Evolutionary conservation across 2,797 vertebrate species (phyloP).

Genomic region (Euphonia xanthogaster): DNA sequence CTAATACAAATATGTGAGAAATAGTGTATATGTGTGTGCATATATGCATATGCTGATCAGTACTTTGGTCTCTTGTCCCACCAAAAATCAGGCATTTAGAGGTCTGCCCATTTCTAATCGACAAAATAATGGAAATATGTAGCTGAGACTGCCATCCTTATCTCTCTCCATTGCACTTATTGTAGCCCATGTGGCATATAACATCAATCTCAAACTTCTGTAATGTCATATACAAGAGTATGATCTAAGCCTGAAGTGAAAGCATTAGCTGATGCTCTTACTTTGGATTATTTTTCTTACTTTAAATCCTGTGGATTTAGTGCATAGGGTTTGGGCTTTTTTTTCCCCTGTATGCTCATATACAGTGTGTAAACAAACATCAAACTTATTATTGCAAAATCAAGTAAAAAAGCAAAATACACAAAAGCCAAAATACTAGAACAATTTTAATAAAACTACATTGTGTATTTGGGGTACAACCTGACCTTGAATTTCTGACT

Average conservation of each 20-base stretch:
- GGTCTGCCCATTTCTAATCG: background rate
- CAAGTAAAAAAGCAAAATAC: background rate
- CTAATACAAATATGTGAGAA: background rate
- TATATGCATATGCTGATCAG: background rate
- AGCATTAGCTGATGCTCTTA: slow-evolving; percentile 18
- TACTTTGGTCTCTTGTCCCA: background rate
- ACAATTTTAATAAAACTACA: background rate
- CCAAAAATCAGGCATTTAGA: background rate
- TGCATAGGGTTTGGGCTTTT: background rate
- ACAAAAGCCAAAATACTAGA: background rate
- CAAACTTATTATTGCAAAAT: background rate
- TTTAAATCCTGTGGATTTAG: slow-evolving; percentile 4
- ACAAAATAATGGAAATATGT: slow-evolving; percentile 15
- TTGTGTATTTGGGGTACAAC: background rate
- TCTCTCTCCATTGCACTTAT: background rate
- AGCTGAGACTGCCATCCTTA: background rate
- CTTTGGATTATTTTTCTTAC: slow-evolving; percentile 22
- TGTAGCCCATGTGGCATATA: background rate
- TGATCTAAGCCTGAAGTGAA: slow-evolving; percentile 20
- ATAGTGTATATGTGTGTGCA: rapidly evolving
- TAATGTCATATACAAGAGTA: slow-evolving; percentile 12
- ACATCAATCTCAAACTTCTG: slow-evolving; percentile 7
- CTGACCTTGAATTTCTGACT: background rate
- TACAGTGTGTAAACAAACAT: background rate
- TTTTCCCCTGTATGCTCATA: background rate